Conservation (phyloP, 2,888 invertebrate species). For the Eubasilissa splendida region DNA sequence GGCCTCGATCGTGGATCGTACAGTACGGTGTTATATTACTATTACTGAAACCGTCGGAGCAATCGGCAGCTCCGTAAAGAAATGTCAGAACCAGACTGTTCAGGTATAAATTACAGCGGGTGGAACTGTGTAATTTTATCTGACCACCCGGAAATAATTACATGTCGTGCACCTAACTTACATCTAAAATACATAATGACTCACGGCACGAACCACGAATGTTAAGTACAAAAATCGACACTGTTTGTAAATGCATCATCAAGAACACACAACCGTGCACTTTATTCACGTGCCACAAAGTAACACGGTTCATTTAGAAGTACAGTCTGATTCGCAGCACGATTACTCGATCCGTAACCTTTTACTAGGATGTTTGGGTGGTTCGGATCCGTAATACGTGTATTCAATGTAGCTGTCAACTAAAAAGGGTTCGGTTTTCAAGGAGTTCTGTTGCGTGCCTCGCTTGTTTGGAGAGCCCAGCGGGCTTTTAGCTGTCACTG, state of each 20-base stretch:
- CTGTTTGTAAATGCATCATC: slow-evolving; percentile 8
- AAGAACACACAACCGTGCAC: no score
- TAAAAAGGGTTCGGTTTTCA: no score
- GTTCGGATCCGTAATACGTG: no score
- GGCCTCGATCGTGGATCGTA: no score
- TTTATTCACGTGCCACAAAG: no score
- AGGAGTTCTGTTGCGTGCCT: neutral
- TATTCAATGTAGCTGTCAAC: no score
- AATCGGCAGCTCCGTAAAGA: neutral
- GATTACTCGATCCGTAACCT: no score
- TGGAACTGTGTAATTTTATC: neutral
- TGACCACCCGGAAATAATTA: neutral
- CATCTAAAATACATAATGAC: slow-evolving; percentile 2
- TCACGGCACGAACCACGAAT: neutral
- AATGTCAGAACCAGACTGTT: neutral
- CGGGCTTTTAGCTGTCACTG: slow-evolving; percentile 40
- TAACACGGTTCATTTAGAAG: no score
- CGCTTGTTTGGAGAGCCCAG: slow-evolving; percentile 1
- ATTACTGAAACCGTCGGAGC: neutral
- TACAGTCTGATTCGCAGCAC: no score
- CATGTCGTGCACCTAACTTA: neutral
- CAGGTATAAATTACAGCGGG: neutral
- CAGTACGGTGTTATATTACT: no score
- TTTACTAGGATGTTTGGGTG: no score
- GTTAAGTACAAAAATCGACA: neutral